Evolutionary conservation across 2,888 invertebrate genomes (phyloP), one percentile per base, ranked within the genome.

Genomic region (Ormyrus nitidulus): DNA sequence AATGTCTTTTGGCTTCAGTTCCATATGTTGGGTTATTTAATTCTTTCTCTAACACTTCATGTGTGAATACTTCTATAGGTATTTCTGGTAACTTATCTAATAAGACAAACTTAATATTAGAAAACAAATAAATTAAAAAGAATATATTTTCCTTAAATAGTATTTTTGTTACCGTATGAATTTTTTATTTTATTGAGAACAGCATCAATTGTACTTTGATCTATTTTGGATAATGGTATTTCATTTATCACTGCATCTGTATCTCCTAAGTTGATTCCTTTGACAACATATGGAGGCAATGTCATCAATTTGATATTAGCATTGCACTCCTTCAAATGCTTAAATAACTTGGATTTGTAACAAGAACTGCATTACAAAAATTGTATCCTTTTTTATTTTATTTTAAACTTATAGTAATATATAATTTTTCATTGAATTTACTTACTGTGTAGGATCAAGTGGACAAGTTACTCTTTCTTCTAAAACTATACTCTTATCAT

Each of bases 321-420:
- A 88, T 96, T 96, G 88, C 96, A 96, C 79, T 95, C 94, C 84
- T 92, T 92, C 44, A 96, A 89, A 88, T 96, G 96, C 86, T 94
- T 94, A 46, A 92, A 87, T 79, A 96, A 88, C 86, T 95, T 95
- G 54, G 93, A 93, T 13, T 92, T 92, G 85, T 93, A 95, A 85
- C 94, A 94, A 1, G 95, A 94, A 86, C 94, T 94, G 88, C 34
- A 92, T 34, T 4, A 34, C 34, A 34, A 34, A 34, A 34, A 34
- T 34, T 34, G 2, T 4, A 34, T 34, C 4, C 4, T 34, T 34
- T 34, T 34, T 34, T 34, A 34, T 34, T 34, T 34, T 34, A 34
- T 34, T 34, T 34, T 34, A 34, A 34, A 34, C 34, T 34, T 34
- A 34, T 34, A 34, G 34, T 4, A 34, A 34, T 34, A 4, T 34